phyloP scores from a whole-genome alignment of 2,113 vertebrate species.

The Takifugu bimaculatus region DNA sequence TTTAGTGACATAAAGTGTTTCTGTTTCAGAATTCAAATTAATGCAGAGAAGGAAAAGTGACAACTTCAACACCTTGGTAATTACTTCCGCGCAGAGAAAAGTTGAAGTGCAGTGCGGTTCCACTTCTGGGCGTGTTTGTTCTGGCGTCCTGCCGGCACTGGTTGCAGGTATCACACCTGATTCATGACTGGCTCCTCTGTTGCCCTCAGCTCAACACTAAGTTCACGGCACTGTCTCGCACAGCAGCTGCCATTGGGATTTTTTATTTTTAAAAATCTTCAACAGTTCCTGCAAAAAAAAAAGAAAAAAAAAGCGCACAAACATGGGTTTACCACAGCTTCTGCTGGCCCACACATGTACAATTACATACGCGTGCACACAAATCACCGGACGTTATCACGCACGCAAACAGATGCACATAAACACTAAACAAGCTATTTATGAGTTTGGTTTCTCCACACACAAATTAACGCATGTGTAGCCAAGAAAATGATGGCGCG shows the following conservation, averaged over 20 bases:
- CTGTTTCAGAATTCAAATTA: conserved; percentile 35
- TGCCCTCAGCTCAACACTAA: conserved; percentile 60
- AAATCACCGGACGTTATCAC: conserved; percentile 13
- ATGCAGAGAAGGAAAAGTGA: conserved; percentile 55
- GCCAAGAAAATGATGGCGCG: background rate
- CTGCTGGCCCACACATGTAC: background rate
- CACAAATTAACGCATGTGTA: background rate
- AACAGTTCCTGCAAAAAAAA: conserved; percentile 1
- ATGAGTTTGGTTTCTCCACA: conserved; percentile 22
- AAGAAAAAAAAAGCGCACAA: background rate
- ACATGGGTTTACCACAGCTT: background rate
- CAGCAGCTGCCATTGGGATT: conserved; percentile 1
- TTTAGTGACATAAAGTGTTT: conserved; percentile 10
- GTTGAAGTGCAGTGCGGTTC: conserved; percentile 37
- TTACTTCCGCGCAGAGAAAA: conserved; percentile 54
- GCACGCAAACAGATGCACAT: conserved; percentile 16
- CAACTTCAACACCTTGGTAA: conserved; percentile 65
- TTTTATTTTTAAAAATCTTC: no score
- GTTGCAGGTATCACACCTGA: conserved; percentile 75
- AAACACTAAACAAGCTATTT: conserved; percentile 32
- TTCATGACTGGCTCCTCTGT: conserved; percentile 75
- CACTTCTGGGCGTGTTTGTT: conserved; percentile 59
- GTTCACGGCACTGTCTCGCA: conserved; percentile 44
- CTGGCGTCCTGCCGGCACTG: conserved; percentile 57
- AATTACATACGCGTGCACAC: background rate